Conservation (phyloP, 2,797 vertebrate species). For the Syncerus caffer region DNA sequence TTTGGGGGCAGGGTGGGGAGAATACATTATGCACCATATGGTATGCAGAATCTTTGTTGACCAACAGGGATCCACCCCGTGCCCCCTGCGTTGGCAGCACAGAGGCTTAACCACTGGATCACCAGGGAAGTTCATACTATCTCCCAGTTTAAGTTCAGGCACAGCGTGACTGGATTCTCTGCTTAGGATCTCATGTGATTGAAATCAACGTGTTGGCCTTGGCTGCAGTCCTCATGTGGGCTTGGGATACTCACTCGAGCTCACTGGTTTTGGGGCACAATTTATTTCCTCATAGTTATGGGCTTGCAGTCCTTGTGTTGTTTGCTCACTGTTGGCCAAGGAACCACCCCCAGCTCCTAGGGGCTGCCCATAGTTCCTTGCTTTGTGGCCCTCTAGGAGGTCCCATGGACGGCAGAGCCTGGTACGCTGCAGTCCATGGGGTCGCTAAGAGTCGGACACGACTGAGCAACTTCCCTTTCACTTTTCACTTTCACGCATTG, state of each 20-base stretch:
- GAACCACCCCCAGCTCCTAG: not conserved
- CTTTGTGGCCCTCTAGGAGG: not conserved
- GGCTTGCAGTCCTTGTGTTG: not conserved
- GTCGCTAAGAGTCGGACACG: too few relatives aligned
- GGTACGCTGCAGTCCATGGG: too few relatives aligned
- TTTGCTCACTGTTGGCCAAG: not conserved
- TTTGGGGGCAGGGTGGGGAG: not conserved
- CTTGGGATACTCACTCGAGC: not conserved
- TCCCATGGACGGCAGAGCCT: not conserved
- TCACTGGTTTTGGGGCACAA: not conserved
- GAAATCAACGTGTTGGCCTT: not conserved
- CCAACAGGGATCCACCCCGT: not conserved
- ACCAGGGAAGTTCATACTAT: not conserved
- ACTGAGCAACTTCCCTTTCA: too few relatives aligned
- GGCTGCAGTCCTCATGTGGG: not conserved
- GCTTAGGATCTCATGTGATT: not conserved
- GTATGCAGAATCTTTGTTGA: not conserved
- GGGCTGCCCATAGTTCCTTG: not conserved
- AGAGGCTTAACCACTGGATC: not conserved
- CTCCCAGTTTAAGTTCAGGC: not conserved
- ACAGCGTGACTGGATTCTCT: not conserved
- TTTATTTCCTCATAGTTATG: not conserved
- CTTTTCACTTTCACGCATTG: too few relatives aligned
- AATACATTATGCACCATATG: not conserved
- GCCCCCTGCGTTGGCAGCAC: not conserved